phyloP scores from a whole-genome alignment of 2,797 vertebrate species.

The Anguilla anguilla region DNA sequence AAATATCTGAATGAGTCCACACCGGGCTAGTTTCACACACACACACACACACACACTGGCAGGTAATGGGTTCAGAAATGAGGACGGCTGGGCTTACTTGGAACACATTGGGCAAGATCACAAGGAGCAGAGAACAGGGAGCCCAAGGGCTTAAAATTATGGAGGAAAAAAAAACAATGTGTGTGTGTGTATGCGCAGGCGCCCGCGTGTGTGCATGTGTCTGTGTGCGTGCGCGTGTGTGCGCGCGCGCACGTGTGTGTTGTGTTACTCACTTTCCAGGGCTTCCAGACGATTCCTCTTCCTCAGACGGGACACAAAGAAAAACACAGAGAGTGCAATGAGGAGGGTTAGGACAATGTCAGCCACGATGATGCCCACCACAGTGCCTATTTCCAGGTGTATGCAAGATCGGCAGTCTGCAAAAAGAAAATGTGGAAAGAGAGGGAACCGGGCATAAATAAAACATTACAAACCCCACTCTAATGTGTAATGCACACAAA shows the following conservation, averaged over 20 bases:
- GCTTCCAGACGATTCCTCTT: slow-evolving; percentile 50
- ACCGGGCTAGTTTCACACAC: neutral
- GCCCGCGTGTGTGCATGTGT: too few species aligned
- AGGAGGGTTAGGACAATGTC: slow-evolving; percentile 76
- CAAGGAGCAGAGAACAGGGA: too few species aligned
- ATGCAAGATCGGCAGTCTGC: slow-evolving; percentile 44
- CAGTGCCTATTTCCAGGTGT: slow-evolving; percentile 59
- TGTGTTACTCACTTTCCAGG: slow-evolving; percentile 27
- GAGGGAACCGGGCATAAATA: neutral
- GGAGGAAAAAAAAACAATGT: too few species aligned
- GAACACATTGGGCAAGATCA: neutral
- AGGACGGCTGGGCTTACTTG: neutral
- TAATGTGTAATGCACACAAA: neutral
- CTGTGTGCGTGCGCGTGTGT: too few species aligned
- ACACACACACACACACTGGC: neutral
- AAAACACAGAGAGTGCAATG: slow-evolving; percentile 70
- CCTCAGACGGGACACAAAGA: slow-evolving; percentile 58
- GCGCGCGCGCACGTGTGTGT: neutral
- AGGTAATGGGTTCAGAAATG: too few species aligned
- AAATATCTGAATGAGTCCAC: neutral
- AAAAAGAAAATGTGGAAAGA: neutral
- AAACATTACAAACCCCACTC: neutral
- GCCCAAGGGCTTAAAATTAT: too few species aligned
- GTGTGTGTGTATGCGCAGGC: too few species aligned
- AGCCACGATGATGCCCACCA: slow-evolving; percentile 67